These are phyloP conservation scores for Drosophila demipolita DNA, from an alignment of 2,888 invertebrate species.

Conservation along the genomic window DNA sequence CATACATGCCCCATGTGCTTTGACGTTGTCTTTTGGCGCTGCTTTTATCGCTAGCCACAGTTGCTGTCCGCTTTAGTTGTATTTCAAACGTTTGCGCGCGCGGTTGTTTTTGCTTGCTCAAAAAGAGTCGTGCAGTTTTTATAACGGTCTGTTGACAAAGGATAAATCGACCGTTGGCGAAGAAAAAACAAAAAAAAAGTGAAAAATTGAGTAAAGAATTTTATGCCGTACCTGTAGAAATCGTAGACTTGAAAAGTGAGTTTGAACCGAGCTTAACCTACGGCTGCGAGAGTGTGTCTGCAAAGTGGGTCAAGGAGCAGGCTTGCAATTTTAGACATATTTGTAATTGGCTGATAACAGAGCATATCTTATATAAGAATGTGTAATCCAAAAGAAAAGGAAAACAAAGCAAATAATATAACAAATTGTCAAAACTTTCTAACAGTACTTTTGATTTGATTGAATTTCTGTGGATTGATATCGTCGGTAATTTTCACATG, in stretches of 20 bases:
- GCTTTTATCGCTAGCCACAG: slow-evolving; percentile 69
- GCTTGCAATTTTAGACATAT: slow-evolving; percentile 7
- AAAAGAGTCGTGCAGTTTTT: slow-evolving; percentile 25
- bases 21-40: slow-evolving; percentile 38
- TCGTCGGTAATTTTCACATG: slow-evolving; percentile 39
- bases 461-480: slow-evolving; percentile 49
- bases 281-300: slow-evolving; percentile 8
- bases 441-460: slow-evolving; percentile 36
- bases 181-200: slow-evolving; percentile 30
- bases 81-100: slow-evolving; percentile 80
- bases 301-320: slow-evolving; percentile 53
- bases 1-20: slow-evolving; percentile 18
- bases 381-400: slow-evolving; percentile 8
- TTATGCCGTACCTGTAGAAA: not conserved
- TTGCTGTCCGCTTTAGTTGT: slow-evolving; percentile 76
- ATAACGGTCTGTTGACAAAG: slow-evolving; percentile 38
- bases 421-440: slow-evolving; percentile 67
- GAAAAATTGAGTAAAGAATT: slow-evolving; percentile 55
- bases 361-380: slow-evolving; percentile 64
- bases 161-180: slow-evolving; percentile 34
- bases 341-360: slow-evolving; percentile 6
- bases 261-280: slow-evolving; percentile 17
- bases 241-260: slow-evolving; percentile 50
- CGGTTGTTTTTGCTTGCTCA: slow-evolving; percentile 60
- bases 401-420: slow-evolving; percentile 4